Evolutionary conservation across 2,113 vertebrate species (phyloP).

Genomic region (Azemiops feae): DNA sequence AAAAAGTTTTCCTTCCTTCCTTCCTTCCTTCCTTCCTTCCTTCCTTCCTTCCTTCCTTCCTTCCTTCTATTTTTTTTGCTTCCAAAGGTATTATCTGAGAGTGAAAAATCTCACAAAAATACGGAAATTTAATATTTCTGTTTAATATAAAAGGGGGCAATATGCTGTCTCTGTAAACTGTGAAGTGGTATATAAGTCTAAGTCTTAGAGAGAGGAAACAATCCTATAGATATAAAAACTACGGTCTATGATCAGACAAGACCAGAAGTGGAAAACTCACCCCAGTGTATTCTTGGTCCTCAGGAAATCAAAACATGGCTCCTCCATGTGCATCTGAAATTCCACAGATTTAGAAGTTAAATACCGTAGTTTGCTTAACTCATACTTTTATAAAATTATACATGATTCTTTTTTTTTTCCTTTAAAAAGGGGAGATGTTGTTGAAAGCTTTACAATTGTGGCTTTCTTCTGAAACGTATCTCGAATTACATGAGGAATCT

Average conservation of each 20-base stretch:
- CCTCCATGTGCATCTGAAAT: slow-evolving; percentile 80
- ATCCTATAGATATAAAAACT: neutral
- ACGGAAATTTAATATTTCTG: neutral
- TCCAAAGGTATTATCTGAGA: neutral
- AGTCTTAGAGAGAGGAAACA: neutral
- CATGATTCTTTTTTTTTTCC: neutral
- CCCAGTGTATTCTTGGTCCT: slow-evolving; percentile 81
- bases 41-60: neutral
- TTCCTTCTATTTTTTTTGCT: neutral
- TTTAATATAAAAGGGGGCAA: neutral
- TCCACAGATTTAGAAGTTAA: slow-evolving; percentile 21
- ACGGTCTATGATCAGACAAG: neutral
- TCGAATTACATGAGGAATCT: neutral
- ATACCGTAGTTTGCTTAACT: neutral
- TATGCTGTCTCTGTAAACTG: too few species aligned
- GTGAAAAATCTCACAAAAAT: neutral
- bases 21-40: neutral
- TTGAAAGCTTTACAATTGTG: neutral
- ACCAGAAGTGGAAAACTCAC: slow-evolving; percentile 50
- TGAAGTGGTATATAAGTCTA: too few species aligned
- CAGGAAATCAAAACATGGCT: slow-evolving; percentile 84
- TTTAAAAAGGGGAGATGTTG: neutral
- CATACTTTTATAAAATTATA: neutral
- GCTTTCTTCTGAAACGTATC: neutral
- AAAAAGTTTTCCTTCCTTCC: slow-evolving; percentile 21